These are phyloP conservation scores for Megastigmus dorsalis DNA, from an alignment of 2,888 invertebrate genomes.

Conservation along the genomic window DNA sequence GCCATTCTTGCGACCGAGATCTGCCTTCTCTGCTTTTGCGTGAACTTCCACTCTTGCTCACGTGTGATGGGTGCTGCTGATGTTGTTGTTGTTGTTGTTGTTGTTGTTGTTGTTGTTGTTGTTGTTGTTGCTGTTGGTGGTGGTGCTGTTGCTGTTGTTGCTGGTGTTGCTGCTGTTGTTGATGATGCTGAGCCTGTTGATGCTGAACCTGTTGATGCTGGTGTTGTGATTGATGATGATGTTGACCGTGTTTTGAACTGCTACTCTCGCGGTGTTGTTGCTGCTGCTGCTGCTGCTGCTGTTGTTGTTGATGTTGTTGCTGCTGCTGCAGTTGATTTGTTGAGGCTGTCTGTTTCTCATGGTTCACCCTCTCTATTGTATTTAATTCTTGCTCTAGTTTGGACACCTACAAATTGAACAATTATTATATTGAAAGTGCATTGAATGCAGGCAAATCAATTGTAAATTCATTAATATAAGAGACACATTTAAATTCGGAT, in stretches of 20 bases:
- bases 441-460: no score
- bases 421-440: neutral
- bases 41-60: conserved; percentile 73
- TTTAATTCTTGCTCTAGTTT: conserved; percentile 87
- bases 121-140: conserved; percentile 54
- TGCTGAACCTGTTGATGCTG: conserved; percentile 65
- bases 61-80: conserved; percentile 66
- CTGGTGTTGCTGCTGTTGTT: conserved; percentile 72
- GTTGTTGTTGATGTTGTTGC: conserved; percentile 52
- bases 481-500: no score
- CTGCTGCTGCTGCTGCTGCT: conserved; percentile 53
- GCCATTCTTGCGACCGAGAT: conserved; percentile 92
- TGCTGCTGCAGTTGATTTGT: conserved; percentile 68
- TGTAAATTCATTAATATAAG: no score
- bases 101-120: conserved; percentile 62
- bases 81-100: conserved; percentile 69
- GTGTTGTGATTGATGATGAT: conserved; percentile 69
- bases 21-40: conserved; percentile 84
- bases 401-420: conserved; percentile 73
- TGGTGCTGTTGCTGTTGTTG: conserved; percentile 70
- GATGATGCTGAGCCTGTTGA: conserved; percentile 54
- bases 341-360: conserved; percentile 78
- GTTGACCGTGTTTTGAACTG: no score
- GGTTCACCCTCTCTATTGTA: conserved; percentile 83
- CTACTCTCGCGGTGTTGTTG: conserved; percentile 59